phyloP scores from a whole-genome alignment of 2,113 vertebrate genomes.

The Dinomys branickii region DNA sequence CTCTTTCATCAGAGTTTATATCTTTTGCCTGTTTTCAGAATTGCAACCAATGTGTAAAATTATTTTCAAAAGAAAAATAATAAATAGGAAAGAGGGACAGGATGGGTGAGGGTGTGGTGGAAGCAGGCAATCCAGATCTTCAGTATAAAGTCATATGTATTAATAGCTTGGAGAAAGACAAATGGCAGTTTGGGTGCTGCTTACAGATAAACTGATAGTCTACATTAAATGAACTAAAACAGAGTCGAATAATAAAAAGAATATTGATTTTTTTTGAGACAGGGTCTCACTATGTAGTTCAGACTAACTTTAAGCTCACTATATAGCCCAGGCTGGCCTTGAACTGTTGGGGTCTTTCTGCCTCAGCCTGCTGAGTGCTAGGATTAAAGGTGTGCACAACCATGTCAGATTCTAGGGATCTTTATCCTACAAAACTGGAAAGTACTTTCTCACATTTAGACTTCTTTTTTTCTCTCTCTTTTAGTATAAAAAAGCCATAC shows the following conservation, averaged over 20 bases:
- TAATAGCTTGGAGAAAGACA: constrained; percentile 79
- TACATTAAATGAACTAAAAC: constrained; percentile 72
- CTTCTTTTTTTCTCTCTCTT: neutral
- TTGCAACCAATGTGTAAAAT: constrained; percentile 70
- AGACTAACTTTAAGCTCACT: too few species aligned
- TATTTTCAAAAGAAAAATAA: constrained; percentile 78
- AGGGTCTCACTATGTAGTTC: neutral
- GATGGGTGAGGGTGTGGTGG: neutral
- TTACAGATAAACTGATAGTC: constrained; percentile 77
- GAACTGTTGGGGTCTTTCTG: neutral
- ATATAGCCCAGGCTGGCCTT: neutral
- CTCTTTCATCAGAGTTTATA: constrained; percentile 60
- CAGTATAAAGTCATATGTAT: constrained; percentile 78
- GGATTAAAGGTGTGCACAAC: too few species aligned
- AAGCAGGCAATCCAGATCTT: constrained; percentile 63
- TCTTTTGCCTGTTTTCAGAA: constrained; percentile 50
- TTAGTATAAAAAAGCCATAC: constrained; percentile 36
- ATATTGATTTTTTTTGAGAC: too few species aligned
- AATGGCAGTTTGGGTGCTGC: constrained; percentile 72
- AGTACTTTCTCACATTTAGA: constrained; percentile 11
- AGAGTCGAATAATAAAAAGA: constrained; percentile 70
- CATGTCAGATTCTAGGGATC: neutral
- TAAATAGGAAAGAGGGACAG: constrained; percentile 62
- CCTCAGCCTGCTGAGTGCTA: neutral
- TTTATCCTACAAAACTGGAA: neutral